These are phyloP conservation scores for Serranus cabrilla DNA, from an alignment of 2,797 vertebrate species.

Conservation along the genomic window DNA sequence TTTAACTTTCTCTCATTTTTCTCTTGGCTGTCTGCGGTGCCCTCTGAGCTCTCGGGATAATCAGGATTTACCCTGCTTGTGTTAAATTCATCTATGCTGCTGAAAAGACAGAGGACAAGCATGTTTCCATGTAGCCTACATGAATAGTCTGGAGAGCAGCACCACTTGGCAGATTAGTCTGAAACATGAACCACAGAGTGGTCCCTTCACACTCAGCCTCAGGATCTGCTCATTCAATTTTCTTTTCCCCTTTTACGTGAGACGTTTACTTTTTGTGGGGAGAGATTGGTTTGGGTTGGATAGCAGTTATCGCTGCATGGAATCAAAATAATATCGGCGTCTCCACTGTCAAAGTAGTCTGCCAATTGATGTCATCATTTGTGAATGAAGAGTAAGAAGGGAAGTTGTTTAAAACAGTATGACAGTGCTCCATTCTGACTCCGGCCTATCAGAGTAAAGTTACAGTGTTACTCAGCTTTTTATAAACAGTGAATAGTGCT, in stretches of 20 bases:
- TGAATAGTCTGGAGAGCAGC: conserved; percentile 47
- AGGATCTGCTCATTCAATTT: conserved; percentile 66
- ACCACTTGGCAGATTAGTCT: conserved; percentile 52
- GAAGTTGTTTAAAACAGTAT: conserved; percentile 23
- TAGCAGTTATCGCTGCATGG: conserved; percentile 20
- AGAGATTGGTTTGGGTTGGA: conserved; percentile 38
- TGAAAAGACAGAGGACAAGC: conserved; percentile 51
- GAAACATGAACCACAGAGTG: conserved; percentile 64
- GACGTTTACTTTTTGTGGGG: conserved; percentile 38
- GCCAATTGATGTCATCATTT: conserved; percentile 21
- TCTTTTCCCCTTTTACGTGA: conserved; percentile 48
- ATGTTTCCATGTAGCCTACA: conserved; percentile 64
- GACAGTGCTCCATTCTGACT: conserved; percentile 20
- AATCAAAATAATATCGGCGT: conserved; percentile 39
- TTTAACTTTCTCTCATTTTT: conserved; percentile 68
- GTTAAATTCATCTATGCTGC: conserved; percentile 67
- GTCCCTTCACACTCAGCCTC: conserved; percentile 44
- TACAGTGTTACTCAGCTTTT: conserved; percentile 71
- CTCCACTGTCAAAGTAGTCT: conserved; percentile 8
- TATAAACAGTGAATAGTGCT: conserved; percentile 72
- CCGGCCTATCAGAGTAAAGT: conserved; percentile 38
- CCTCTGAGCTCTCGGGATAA: conserved; percentile 53
- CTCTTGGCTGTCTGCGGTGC: conserved; percentile 53
- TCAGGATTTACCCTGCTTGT: conserved; percentile 57
- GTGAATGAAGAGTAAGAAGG: conserved; percentile 24